A percentile compares a stretch with the other conserved stretches of the same genome.
phyloP scores from a whole-genome alignment of 2,797 vertebrate species.

The Distichodus sexfasciatus region DNA sequence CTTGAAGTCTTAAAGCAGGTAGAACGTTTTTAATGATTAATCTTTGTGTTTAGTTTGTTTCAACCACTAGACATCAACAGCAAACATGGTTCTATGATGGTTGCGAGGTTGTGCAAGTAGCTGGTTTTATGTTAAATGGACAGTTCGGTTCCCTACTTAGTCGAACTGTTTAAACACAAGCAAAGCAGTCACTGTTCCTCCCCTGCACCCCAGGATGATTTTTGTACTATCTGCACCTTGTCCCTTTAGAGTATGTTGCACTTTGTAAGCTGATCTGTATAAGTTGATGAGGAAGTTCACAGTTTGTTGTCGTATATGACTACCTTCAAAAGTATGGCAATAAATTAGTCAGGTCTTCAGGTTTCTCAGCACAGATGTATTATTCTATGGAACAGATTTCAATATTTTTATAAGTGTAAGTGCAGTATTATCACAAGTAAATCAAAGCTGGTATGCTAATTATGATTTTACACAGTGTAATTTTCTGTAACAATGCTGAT shows the following conservation, averaged over 20 bases:
- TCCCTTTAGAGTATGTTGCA: conserved; percentile 59
- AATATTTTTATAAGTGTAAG: conserved; percentile 66
- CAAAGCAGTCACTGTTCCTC: no score
- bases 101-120: not conserved
- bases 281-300: conserved; percentile 57
- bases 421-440: conserved; percentile 69
- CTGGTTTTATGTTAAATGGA: conserved; percentile 2
- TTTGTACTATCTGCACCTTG: conserved; percentile 61
- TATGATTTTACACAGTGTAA: conserved; percentile 57
- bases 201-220: not conserved
- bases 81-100: no score
- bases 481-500: conserved; percentile 74
- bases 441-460: conserved; percentile 62
- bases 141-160: not conserved
- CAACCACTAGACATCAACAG: no score
- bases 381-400: conserved; percentile 53
- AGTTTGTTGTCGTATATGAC: conserved; percentile 42
- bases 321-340: conserved; percentile 59
- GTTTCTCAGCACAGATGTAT: conserved; percentile 63
- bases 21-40: no score
- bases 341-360: conserved; percentile 55
- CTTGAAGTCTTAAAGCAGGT: no score
- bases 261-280: conserved; percentile 61
- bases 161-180: not conserved
- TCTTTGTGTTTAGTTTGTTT: no score